A percentile compares a stretch with the other conserved stretches of the same genome.
phyloP scores from a whole-genome alignment of 2,113 vertebrate genomes.

The Bungarus multicinctus region DNA sequence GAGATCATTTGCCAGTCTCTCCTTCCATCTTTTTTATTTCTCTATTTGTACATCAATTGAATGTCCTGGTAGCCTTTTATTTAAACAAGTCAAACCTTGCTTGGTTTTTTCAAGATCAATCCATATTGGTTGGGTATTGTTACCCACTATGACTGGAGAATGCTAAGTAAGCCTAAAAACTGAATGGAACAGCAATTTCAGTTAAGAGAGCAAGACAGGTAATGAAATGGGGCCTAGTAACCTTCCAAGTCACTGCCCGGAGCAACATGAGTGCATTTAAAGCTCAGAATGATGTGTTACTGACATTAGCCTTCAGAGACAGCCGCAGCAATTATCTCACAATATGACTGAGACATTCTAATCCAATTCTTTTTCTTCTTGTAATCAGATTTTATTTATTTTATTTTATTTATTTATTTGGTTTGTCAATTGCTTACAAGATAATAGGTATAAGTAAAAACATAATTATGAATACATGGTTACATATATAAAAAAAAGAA shows the following conservation, averaged over 20 bases:
- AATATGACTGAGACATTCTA: not conserved
- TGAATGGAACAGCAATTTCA: not conserved
- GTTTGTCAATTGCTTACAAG: too few species aligned
- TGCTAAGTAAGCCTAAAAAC: not conserved
- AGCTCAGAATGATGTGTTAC: not conserved
- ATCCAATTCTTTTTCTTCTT: not conserved
- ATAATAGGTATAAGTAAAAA: too few species aligned
- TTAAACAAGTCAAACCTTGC: not conserved
- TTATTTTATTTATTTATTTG: too few species aligned
- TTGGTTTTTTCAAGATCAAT: not conserved
- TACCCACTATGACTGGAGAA: not conserved
- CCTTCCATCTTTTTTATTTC: not conserved
- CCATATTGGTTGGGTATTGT: not conserved
- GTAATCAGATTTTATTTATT: too few species aligned
- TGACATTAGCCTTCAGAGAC: not conserved
- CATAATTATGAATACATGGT: too few species aligned
- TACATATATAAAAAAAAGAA: too few species aligned
- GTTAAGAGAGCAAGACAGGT: not conserved
- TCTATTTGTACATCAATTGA: not conserved
- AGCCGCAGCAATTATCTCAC: not conserved
- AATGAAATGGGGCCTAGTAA: not conserved
- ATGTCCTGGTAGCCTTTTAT: not conserved
- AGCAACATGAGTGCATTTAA: not conserved
- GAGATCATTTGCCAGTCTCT: not conserved
- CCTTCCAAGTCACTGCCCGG: not conserved